Percentiles rank a stretch among this genome's conserved stretches.
Conservation (phyloP, 2,797 vertebrate genomes). For the Meda fulgida region DNA sequence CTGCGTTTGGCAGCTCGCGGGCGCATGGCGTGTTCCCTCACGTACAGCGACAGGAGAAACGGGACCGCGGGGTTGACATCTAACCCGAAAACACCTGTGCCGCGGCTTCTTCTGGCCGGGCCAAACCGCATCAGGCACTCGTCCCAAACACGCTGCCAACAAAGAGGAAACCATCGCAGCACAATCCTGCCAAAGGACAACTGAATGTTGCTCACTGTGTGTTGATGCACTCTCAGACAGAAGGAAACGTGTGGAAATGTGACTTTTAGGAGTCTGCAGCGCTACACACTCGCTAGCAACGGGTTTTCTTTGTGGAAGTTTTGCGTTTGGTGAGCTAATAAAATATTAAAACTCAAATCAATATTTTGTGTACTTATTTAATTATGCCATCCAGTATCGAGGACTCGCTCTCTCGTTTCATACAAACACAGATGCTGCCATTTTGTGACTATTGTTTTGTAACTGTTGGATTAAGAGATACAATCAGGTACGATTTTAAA, state of each 20-base stretch:
- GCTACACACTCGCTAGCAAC: too few relatives aligned
- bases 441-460: too few relatives aligned
- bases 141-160: slow-evolving; percentile 8
- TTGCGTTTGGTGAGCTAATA: too few relatives aligned
- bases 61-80: slow-evolving; percentile 8
- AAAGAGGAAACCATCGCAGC: not conserved
- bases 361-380: too few relatives aligned
- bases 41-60: slow-evolving; percentile 71
- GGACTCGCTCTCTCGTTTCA: too few relatives aligned
- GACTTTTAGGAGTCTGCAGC: not conserved
- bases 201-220: not conserved
- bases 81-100: slow-evolving; percentile 42
- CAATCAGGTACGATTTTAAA: too few relatives aligned
- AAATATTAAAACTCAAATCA: too few relatives aligned
- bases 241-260: accelerated
- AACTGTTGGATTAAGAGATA: too few relatives aligned
- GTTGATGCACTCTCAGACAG: not conserved
- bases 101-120: not conserved
- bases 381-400: too few relatives aligned
- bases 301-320: too few relatives aligned
- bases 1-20: slow-evolving; percentile 74
- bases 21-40: slow-evolving; percentile 77
- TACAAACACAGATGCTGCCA: too few relatives aligned
- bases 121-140: slow-evolving; percentile 5
- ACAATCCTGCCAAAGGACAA: slow-evolving; percentile 21